phyloP scores from a whole-genome alignment of 2,888 invertebrate species.

The Habroteleia sp. region DNA sequence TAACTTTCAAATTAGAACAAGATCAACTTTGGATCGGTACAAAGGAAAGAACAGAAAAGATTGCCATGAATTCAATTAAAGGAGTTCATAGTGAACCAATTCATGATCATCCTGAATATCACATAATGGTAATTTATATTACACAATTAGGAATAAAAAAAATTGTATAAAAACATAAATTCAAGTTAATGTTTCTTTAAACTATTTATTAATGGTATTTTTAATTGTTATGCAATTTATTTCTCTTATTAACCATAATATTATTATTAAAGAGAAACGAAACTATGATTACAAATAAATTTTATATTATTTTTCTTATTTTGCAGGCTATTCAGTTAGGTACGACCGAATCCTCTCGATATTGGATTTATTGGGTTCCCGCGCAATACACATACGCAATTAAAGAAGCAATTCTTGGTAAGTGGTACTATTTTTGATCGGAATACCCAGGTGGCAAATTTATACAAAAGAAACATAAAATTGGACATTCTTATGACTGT shows the following conservation, averaged over 20 bases:
- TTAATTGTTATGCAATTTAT: too few relatives aligned
- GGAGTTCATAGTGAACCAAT: slow-evolving; percentile 90
- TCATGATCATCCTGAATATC: slow-evolving; percentile 94
- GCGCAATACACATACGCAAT: slow-evolving; percentile 94
- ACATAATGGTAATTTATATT: slow-evolving; percentile 92
- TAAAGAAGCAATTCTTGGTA: slow-evolving; percentile 93
- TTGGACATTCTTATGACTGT: slow-evolving; percentile 54
- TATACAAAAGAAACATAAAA: slow-evolving; percentile 38
- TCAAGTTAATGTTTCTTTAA: too few relatives aligned
- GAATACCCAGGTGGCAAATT: slow-evolving; percentile 56
- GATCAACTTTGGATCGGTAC: slow-evolving; percentile 96
- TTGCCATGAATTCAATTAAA: slow-evolving; percentile 94
- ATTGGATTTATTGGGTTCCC: slow-evolving; percentile 97
- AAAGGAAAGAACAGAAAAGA: slow-evolving; percentile 95
- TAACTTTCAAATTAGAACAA: slow-evolving; percentile 94
- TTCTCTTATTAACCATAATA: too few relatives aligned
- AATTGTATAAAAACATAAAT: too few relatives aligned
- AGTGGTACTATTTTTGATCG: slow-evolving; percentile 89
- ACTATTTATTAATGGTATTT: too few relatives aligned
- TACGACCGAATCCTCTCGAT: slow-evolving; percentile 94
- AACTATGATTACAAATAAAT: too few relatives aligned
- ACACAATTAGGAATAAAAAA: too few relatives aligned
- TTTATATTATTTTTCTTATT: slow-evolving; percentile 5
- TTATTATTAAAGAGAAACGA: too few relatives aligned
- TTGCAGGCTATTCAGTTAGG: slow-evolving; percentile 92